A percentile compares a stretch with the other conserved stretches of the same genome.
These are phyloP conservation scores for Orussus abietinus DNA, from an alignment of 1,140 invertebrate species.

Conservation along the genomic window DNA sequence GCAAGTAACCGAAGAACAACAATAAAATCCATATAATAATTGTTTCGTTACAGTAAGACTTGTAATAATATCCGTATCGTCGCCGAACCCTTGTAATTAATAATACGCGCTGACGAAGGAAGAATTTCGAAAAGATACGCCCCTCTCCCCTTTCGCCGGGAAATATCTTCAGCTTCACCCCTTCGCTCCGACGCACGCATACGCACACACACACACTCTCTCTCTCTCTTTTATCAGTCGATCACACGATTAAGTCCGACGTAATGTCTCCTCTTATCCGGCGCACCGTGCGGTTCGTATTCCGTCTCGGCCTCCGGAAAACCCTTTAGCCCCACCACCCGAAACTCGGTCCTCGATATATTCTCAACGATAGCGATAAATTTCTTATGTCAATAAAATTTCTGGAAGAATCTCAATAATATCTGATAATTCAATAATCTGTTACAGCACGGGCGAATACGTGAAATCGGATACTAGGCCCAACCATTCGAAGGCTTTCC, in stretches of 20 bases:
- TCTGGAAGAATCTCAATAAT: conserved; percentile 47
- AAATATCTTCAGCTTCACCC: too few relatives aligned
- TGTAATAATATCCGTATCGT: neutral
- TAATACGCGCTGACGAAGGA: conserved; percentile 27
- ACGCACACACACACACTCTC: too few relatives aligned
- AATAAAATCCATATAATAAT: conserved; percentile 47
- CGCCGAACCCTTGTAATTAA: conserved; percentile 33
- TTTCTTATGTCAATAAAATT: conserved; percentile 51
- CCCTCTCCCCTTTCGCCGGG: too few relatives aligned
- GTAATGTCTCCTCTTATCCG: too few relatives aligned
- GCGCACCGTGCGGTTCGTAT: too few relatives aligned
- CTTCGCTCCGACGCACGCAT: too few relatives aligned
- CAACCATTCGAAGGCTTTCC: conserved; percentile 44
- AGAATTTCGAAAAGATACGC: conserved; percentile 3
- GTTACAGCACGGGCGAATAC: conserved; percentile 36
- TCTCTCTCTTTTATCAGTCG: too few relatives aligned
- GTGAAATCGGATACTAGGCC: conserved; percentile 51
- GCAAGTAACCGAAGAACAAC: conserved; percentile 51
- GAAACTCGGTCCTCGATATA: too few relatives aligned
- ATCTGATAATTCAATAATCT: conserved; percentile 43
- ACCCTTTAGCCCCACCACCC: too few relatives aligned
- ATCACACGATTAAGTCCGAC: too few relatives aligned
- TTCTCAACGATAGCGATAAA: conserved; percentile 51
- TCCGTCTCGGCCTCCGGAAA: too few relatives aligned
- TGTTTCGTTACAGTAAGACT: too few relatives aligned